Base-by-base conservation (phyloP, 1,140 invertebrate genomes). In the Neodiprion virginianus region DNA sequence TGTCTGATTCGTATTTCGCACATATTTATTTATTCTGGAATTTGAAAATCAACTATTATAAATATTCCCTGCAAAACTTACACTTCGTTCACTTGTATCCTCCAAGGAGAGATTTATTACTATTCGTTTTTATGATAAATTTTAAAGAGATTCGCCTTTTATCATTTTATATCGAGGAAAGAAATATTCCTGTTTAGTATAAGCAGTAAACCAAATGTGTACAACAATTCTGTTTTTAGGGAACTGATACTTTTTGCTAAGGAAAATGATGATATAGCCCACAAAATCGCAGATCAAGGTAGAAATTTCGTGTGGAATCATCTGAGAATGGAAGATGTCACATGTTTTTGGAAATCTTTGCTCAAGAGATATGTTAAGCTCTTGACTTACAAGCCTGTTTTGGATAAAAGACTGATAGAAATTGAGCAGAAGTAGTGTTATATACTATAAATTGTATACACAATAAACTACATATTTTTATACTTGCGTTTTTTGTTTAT, bases 311-410 rank as follows among this genome's bases (percentile, higher is more conserved):
- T 99, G 77, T 93, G 92, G 92, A 89, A 96, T 69, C 93, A 97
- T 89, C 90, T 99, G 53, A 92, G 90, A 80, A 93, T 98, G 90
- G 90, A 93, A 73, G 94, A 98, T 88, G 89, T 99, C 3, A 89
- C 89, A 76, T 96, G 95, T 82, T 99, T 97, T 86, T 99, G 97
- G 97, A 91, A 90, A 80, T 93, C 92, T 77, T 88, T 99, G 40
- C 84, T 99, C 0, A 91, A 90, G 75, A 89, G 90, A 81, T 99
- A 98, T 89, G 87, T 91, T 0, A 94, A 94, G 84, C 87, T 98
- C 14, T 79, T 97, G 1, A 93, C 91, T 69, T 98, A 93, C 84
- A 88, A 92, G 75, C 90, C 93, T 47, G 82, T 83, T 49, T 87
- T 89, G 76, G 91, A 94, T 80, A 76, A 87, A 66, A 81, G 89